A percentile compares a stretch with the other conserved stretches of the same genome.
These are phyloP conservation scores for Drosophila glabriapex DNA, from an alignment of 2,888 invertebrate genomes.

Conservation along the genomic window DNA sequence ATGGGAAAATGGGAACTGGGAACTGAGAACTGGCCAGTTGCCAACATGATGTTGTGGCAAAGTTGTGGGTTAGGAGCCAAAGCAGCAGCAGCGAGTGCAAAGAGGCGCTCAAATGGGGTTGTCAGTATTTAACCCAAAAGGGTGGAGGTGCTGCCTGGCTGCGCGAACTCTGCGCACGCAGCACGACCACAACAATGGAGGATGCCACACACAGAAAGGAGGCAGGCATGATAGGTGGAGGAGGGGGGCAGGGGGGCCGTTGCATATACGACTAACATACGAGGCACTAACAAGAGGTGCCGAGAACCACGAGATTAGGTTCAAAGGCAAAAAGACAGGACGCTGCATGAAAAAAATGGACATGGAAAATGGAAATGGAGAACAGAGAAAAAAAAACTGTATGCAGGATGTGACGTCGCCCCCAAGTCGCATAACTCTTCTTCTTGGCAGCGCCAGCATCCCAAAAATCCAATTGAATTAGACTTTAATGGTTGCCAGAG, in stretches of 20 bases:
- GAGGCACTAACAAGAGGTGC: constrained; percentile 79
- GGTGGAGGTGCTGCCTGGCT: constrained; percentile 84
- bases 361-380: neutral
- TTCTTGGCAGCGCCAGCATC: constrained; percentile 36
- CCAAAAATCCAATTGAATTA: constrained; percentile 75
- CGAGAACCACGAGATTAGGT: constrained; percentile 82
- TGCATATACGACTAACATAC: constrained; percentile 61
- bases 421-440: constrained; percentile 38
- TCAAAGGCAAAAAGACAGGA: constrained; percentile 67
- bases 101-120: constrained; percentile 85
- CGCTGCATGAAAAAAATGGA: constrained; percentile 19
- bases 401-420: constrained; percentile 39
- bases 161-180: constrained; percentile 81
- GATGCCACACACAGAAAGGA: neutral
- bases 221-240: neutral
- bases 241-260: neutral
- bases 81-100: constrained; percentile 66
- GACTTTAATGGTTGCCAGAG: constrained; percentile 75
- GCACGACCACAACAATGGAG: constrained; percentile 58
- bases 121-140: constrained; percentile 85
- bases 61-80: constrained; percentile 70
- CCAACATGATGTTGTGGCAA: constrained; percentile 60
- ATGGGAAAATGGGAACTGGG: constrained; percentile 15
- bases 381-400: constrained; percentile 22
- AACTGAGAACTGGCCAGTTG: constrained; percentile 58